Evolutionary conservation across 1,140 invertebrate species (phyloP), one percentile per base, ranked within the genome.

Genomic region (Drosophila punjabiensis): DNA sequence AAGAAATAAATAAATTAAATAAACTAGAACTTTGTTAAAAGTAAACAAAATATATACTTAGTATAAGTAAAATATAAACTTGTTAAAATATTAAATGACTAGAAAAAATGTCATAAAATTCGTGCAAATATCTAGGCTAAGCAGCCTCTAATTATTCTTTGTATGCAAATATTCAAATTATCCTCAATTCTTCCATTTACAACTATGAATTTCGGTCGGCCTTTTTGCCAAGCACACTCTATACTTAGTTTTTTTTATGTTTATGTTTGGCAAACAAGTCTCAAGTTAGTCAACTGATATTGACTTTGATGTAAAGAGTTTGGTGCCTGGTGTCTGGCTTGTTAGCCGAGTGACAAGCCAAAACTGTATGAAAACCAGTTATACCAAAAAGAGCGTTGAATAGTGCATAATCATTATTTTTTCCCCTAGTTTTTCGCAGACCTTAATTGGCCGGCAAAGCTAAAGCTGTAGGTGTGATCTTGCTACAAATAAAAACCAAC

Each of bases 261-360:
- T 77, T 68, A 52, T 79, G 33, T 79, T 79, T 79, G 76, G 13
- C 53, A 62, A 79, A 79, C 76, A 70, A 79, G 75, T 61, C 50
- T 69, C 75, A 58, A 65, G 64, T 63, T 28, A 30, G 61, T 45
- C 32, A 60, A 71, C 65, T 82, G 79, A 76, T 81, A 82, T 82
- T 82, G 79, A 82, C 79, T 82, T 82, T 82, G 79, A 48, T 77
- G 79, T 82, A 76, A 82, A 66, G 55, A 70, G 65, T 33, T 62
- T 62, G 61, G 20, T 39, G 33, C 14, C 53, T 11, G 24, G 24
- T 24, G 53, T 58, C 52, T 66, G 71, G 53, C 43, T 35, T 47
- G 55, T 39, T 60, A 41, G 14, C 18, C 60, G 35, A 43, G 28
- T 61, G 55, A 58, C 53, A 76, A 39, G 24, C 61, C 52, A 64